Evolutionary conservation across 2,113 vertebrate genomes (phyloP), one percentile per base, ranked within the genome.

Genomic region (Petromus typicus): DNA sequence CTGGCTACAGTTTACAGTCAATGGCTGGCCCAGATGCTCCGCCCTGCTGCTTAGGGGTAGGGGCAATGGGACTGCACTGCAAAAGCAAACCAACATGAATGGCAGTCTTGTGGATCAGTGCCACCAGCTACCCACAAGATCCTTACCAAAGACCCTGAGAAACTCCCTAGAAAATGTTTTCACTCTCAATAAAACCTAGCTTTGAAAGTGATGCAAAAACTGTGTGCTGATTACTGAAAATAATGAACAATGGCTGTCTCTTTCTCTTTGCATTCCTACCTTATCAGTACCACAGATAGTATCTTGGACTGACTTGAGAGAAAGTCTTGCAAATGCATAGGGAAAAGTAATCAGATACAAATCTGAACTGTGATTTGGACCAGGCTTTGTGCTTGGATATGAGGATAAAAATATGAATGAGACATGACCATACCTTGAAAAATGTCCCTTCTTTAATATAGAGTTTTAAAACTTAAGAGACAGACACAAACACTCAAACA

Each of bases 301-400:
- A 51, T 82, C 22, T 81, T 45, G 48, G 48, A 9, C 22, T 43
- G 57, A 76, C 27, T 73, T 54, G 16, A 89, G 45, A 91, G 57
- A 57, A 89, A 76, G 66, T 76, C 30, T 89, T 81, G 5, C 27
- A 96, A 84, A 57, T 71, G 18, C 23, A 79, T 69, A 87, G 79
- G 51, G 25, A 4, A n/a, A 88, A 64, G 27, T 76, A 13, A 4
- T 79, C 5, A 40, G n/a, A 56, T 73, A 61, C 1, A 54, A 18
- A 73, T 63, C 48, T 71, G n/a, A 92, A 18, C 13, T 57, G 86
- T 80, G 67, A 80, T 34, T 56, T 86, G 13, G 2, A 54, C 25
- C 17, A 67, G 63, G 9, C 13, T 90, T 11, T 87, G 6, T 45
- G 17, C 14, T 75, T 59, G 1, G 51, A 12, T 27, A 8, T 83